Evolutionary conservation across 2,888 invertebrate genomes (phyloP), one percentile per base, ranked within the genome.

Genomic region (Synergus laeviventris): DNA sequence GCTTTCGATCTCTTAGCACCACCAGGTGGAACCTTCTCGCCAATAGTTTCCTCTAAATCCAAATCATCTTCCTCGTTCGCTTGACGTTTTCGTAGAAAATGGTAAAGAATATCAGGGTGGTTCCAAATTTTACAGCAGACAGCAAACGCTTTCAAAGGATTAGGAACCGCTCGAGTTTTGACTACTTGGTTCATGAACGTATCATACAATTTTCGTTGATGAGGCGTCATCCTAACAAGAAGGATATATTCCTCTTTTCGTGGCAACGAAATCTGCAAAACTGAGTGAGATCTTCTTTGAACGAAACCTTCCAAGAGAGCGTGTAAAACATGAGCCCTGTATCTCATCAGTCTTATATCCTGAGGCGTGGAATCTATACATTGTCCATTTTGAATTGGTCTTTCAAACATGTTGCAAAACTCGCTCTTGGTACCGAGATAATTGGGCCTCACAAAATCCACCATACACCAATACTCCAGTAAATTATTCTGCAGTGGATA

Each of bases 41-140:
- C 94, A 16, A 95, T 94, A 0, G 93, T 93, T 90, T 97, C 96
- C 84, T 96, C 97, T 76, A 97, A 91, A 90, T 97, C 97, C 83
- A 97, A 93, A 91, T 97, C 97, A 4, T 94, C 94, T 36, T 95
- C 95, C 83, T 95, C 95, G 36, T 95, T 95, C 86, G 95, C 95
- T 80, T 94, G 94, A 64, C 96, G 94, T 89, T 97, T 97, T 87
- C 95, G 95, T 77, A 98, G 91, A 88, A 97, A 97, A 88, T 97
- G 95, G 89, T 97, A 97, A 39, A 98, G 90, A 21, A 98, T 97
- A 89, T 98, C 98, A 0, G 98, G 97, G 91, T 98, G 98, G 89
- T 98, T 98, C 98, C 98, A 98, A 84, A 98, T 97, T 93, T 99
- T 99, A 89, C 98, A 99, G 90, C 99, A 99, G 77, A 99, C 98